Evolutionary conservation across 2,888 invertebrate genomes (phyloP).

Genomic region (Melangyna quadrimaculata): DNA sequence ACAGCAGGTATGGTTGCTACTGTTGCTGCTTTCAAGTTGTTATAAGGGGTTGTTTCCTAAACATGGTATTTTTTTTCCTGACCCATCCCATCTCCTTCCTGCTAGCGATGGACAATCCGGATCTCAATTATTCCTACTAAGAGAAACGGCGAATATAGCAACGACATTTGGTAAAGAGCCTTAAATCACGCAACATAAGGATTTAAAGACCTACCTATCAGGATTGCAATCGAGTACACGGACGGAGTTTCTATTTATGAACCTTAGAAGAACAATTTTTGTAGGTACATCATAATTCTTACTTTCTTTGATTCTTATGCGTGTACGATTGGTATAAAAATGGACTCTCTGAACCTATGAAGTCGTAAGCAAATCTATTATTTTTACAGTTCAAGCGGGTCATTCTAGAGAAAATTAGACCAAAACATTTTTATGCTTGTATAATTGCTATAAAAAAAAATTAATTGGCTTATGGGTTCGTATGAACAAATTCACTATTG

Average conservation of each 20-base stretch:
- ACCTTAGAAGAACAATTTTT: background rate
- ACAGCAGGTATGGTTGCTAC: too few relatives aligned
- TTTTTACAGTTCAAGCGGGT: too few relatives aligned
- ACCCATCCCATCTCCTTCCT: conserved; percentile 22
- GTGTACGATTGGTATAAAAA: background rate
- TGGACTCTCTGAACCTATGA: background rate
- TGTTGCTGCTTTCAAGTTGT: background rate
- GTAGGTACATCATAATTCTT: background rate
- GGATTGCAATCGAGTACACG: conserved; percentile 19
- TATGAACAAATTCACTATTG: too few relatives aligned
- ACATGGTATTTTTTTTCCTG: conserved; percentile 32
- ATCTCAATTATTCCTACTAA: background rate
- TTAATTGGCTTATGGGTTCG: too few relatives aligned
- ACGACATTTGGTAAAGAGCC: conserved; percentile 48
- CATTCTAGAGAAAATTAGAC: too few relatives aligned
- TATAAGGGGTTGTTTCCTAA: conserved; percentile 24
- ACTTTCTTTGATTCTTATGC: background rate
- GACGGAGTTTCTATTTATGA: background rate
- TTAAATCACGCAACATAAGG: conserved; percentile 64
- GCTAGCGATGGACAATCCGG: conserved; percentile 33
- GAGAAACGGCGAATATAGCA: background rate
- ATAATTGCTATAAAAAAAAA: too few relatives aligned
- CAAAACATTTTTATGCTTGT: too few relatives aligned
- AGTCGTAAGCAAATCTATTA: too few relatives aligned
- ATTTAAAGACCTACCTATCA: conserved; percentile 12